Percentiles rank a stretch among this genome's conserved stretches.
phyloP scores from a whole-genome alignment of 2,888 invertebrate genomes.

The Deroplatys truncata region DNA sequence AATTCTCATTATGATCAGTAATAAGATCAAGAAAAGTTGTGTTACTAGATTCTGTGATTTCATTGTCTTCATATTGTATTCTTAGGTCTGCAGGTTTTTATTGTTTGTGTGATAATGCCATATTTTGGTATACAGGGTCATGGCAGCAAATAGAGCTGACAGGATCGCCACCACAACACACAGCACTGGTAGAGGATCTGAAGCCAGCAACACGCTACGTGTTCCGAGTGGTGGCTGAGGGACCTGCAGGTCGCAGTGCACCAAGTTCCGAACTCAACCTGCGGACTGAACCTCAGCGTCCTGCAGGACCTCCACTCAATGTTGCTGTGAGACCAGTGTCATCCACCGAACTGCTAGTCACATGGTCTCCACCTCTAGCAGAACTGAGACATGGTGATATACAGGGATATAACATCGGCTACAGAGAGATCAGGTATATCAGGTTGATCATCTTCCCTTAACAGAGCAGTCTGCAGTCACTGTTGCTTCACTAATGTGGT shows the following conservation, averaged over 20 bases:
- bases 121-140: constrained; percentile 42
- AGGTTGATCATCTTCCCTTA: too few relatives aligned
- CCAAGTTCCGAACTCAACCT: constrained; percentile 61
- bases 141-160: constrained; percentile 65
- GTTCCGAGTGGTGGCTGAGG: constrained; percentile 68
- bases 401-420: constrained; percentile 71
- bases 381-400: constrained; percentile 71
- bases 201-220: constrained; percentile 68
- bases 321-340: constrained; percentile 65
- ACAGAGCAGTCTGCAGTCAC: not conserved
- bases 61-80: too few relatives aligned
- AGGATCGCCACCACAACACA: constrained; percentile 59
- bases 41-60: too few relatives aligned
- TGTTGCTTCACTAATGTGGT: too few relatives aligned
- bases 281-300: constrained; percentile 65
- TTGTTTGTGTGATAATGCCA: too few relatives aligned
- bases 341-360: constrained; percentile 67
- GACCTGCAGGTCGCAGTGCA: constrained; percentile 65
- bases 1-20: too few relatives aligned
- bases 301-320: constrained; percentile 64
- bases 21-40: too few relatives aligned
- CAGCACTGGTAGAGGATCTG: constrained; percentile 61
- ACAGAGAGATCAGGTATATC: constrained; percentile 49
- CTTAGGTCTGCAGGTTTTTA: too few relatives aligned
- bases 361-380: constrained; percentile 66